Conservation (phyloP, 2,113 vertebrate genomes). For the Pyxicephalus adspersus region DNA sequence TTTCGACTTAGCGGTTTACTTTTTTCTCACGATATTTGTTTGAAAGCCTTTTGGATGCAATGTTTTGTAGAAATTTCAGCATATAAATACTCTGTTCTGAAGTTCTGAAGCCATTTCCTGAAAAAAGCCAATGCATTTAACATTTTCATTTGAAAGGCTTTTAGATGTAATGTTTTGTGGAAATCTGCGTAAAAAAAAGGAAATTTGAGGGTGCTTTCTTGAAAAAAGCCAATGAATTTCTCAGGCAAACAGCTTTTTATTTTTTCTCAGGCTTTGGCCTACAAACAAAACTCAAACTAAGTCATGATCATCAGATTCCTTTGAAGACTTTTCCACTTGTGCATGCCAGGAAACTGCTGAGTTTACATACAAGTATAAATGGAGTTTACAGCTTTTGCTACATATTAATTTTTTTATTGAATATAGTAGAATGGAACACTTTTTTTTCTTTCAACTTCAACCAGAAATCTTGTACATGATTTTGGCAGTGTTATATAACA, state of each 20-base stretch:
- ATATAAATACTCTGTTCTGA: slow-evolving; percentile 5
- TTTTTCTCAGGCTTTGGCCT: slow-evolving; percentile 19
- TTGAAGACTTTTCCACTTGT: slow-evolving; percentile 3
- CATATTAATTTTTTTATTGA: not conserved
- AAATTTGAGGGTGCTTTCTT: too few relatives aligned
- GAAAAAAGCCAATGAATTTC: not conserved
- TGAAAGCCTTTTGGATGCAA: slow-evolving; percentile 7
- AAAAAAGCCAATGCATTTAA: not conserved
- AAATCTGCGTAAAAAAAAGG: too few relatives aligned
- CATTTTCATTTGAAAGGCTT: too few relatives aligned
- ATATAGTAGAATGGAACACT: not conserved
- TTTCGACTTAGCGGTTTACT: slow-evolving; percentile 14
- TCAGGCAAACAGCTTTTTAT: slow-evolving; percentile 1
- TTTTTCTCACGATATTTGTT: slow-evolving; percentile 43
- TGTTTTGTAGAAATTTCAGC: slow-evolving; percentile 11
- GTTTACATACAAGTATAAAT: slow-evolving; percentile 11
- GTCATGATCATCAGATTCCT: slow-evolving; percentile 20
- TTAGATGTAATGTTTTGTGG: too few relatives aligned
- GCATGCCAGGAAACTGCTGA: slow-evolving; percentile 5
- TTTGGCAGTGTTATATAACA: not conserved
- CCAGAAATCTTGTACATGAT: not conserved
- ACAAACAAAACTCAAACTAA: not conserved
- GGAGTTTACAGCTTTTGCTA: slow-evolving; percentile 8
- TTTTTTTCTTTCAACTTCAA: slow-evolving; percentile 1
- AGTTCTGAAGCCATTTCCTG: slow-evolving; percentile 22